Percentiles rank a stretch among this genome's conserved stretches.
phyloP scores from a whole-genome alignment of 1,140 invertebrate species.

The Ericerus pela region DNA sequence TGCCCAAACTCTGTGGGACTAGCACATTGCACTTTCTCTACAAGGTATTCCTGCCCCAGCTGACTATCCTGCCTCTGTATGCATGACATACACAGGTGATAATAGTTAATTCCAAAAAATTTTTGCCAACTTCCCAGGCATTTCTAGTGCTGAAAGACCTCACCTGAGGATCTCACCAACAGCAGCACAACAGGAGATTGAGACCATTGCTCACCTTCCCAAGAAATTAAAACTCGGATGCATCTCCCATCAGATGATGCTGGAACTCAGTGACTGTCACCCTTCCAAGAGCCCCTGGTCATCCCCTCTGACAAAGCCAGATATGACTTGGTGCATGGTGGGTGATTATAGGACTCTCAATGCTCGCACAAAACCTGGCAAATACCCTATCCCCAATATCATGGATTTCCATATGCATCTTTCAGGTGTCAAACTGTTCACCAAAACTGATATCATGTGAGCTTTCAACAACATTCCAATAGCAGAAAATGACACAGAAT shows the following conservation, averaged over 20 bases:
- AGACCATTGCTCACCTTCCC: not conserved
- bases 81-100: no score
- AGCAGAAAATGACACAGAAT: slow-evolving; percentile 24
- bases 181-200: not conserved
- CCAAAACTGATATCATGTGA: slow-evolving; percentile 32
- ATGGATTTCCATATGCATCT: slow-evolving; percentile 28
- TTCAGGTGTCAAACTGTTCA: slow-evolving; percentile 30
- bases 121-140: no score
- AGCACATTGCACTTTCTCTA: no score
- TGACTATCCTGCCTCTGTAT: no score
- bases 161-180: not conserved
- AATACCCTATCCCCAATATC: slow-evolving; percentile 30
- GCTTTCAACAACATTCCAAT: slow-evolving; percentile 36
- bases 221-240: not conserved
- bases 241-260: slow-evolving; percentile 26
- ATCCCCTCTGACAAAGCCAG: slow-evolving; percentile 31
- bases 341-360: slow-evolving; percentile 37
- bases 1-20: not conserved
- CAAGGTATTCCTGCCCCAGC: no score
- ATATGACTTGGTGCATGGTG: slow-evolving; percentile 30
- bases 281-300: slow-evolving; percentile 31
- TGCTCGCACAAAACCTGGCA: slow-evolving; percentile 27
- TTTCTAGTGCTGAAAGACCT: no score
- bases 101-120: no score
- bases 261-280: slow-evolving; percentile 23